Base-by-base conservation (phyloP, 2,113 vertebrate species). In the Lepisosteus oculatus region DNA sequence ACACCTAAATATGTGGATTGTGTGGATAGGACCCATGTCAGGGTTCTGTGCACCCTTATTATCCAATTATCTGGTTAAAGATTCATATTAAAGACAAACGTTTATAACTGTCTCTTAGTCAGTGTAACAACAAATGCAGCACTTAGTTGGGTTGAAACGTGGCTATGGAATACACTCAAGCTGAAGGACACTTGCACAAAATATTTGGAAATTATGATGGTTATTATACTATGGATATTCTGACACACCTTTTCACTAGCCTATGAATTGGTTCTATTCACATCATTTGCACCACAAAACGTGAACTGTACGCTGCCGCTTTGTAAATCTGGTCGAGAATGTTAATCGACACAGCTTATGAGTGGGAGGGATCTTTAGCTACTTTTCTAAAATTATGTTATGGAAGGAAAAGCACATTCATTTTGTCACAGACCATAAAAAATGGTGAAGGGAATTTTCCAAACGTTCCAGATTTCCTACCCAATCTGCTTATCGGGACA, bases 351-450 rank as follows among this genome's bases (percentile, higher is more conserved):
- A 67, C 13, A 41, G 11, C 29, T 57, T 71, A 63, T 43, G 65
- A 11, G 3, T 3, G 56, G 57, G 44, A 73, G 17, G 56, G 41
- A 11, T 9, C 51, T 70, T 71, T 66, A 80, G 71, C 43, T 65
- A 63, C 69, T 74, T 84, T 74, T 74, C 63, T 80, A 83, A 78
- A 11, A 79, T 79, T 78, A 80, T 76, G 81, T 81, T 70, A 75
- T 66, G 15, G 11, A 29, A 74, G 59, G 67, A 55, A 71, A 65
- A 78, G 70, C 72, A 14, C 65, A 45, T 3, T 67, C 56, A 44
- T 64, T 62, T 61, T 71, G 69, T 76, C 81, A 65, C 56, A 63
- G 77, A 80, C 78, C 80, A 76, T 75, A 59, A 8, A 12, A n/a
- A 4, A 59, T 14, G 11, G 29, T 43, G 65, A 55, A 56, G 51